Percentiles rank a stretch among this genome's conserved stretches.
phyloP scores from a whole-genome alignment of 2,113 vertebrate genomes.

The Cricetomys ansorgei region DNA sequence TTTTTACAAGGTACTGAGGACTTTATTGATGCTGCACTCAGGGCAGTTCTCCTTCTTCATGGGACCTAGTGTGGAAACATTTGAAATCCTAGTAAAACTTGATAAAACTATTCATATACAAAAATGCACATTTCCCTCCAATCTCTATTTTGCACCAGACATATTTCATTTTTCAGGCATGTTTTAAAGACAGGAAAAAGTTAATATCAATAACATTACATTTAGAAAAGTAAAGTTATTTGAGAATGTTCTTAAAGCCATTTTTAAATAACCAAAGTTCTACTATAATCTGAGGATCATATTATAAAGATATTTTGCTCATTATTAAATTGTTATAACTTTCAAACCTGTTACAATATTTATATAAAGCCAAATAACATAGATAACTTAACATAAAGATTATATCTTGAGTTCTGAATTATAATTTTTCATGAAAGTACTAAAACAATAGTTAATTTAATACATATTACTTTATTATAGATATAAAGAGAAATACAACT shows the following conservation, averaged over 20 bases:
- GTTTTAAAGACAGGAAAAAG: slow-evolving; percentile 53
- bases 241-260: slow-evolving; percentile 15
- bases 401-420: slow-evolving; percentile 19
- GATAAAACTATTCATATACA: neutral
- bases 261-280: neutral
- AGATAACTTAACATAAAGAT: neutral
- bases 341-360: neutral
- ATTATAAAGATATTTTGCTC: neutral
- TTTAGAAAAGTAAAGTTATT: slow-evolving; percentile 36
- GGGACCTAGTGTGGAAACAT: neutral
- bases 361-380: neutral
- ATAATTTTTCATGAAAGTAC: neutral
- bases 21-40: neutral
- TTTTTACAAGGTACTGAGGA: neutral
- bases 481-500: no score
- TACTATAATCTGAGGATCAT: neutral
- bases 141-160: neutral
- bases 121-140: neutral
- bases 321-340: neutral
- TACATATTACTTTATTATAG: no score
- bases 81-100: neutral
- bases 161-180: neutral
- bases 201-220: slow-evolving; percentile 52
- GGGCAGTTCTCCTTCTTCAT: neutral
- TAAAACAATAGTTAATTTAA: neutral